Base-by-base conservation (phyloP, 2,113 vertebrate genomes). In the Pluvialis apricaria region DNA sequence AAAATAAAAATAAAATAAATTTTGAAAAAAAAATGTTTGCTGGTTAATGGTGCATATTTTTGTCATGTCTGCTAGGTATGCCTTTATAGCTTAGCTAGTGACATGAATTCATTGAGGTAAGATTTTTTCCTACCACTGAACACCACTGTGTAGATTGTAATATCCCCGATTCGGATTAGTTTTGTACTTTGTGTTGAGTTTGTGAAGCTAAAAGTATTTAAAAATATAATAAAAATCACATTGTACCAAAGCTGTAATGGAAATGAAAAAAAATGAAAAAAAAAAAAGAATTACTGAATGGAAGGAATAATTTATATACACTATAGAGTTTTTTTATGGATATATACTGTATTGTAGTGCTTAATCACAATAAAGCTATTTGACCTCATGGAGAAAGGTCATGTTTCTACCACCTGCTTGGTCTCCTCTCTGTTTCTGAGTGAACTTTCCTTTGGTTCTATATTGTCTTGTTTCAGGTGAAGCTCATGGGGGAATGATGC, bases 101-200 rank as follows among this genome's bases (percentile, higher is more conserved):
- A 98, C 98, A 98, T 98, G 98, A 98, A 97, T 97, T 98, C 97
- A 98, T 98, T 97, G 98, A 98, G 98, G 98, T 98, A 98, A 98
- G 98, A 98, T 98, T 98, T 98, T 98, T 97, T 98, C 98, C 98
- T 98, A 98, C 98, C 98, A 98, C 98, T 98, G 94, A 98, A 98
- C 96, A 98, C 98, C 98, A 98, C 98, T 98, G 98, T 99, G 98
- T 98, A 98, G 98, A 98, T 97, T 95, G 97, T 97, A 98, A 97
- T 98, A 97, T 97, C 98, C 97, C 98, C 10, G 3, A 98, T 98
- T 97, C 92, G 97, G 95, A 98, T 98, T 98, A 98, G 98, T 98
- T 99, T 98, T 99, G 98, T 98, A 99, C 97, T 98, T 98, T 96
- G 98, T 98, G 98, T 98, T 98, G 98, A 98, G 97, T 99, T 98